A percentile compares a stretch with the other conserved stretches of the same genome.
These are phyloP conservation scores for Oncorhynchus tshawytscha DNA, from an alignment of 2,113 vertebrate species.

Conservation along the genomic window DNA sequence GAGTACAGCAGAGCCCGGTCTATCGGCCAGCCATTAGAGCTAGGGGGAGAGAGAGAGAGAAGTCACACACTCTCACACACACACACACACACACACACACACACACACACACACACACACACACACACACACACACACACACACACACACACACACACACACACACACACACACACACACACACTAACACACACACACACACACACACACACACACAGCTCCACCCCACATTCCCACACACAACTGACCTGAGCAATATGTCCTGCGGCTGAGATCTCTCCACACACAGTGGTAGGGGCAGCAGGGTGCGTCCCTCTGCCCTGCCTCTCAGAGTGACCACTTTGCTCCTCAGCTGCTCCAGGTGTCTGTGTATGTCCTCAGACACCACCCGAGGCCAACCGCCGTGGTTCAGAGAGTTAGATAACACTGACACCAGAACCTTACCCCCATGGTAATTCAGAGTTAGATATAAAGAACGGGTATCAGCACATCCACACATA, in stretches of 20 bases:
- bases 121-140: constrained; percentile 12
- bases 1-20: constrained; percentile 70
- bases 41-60: constrained; percentile 19
- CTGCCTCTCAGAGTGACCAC: constrained; percentile 62
- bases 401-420: constrained; percentile 66
- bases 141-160: not conserved
- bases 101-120: constrained; percentile 5
- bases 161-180: constrained; percentile 10
- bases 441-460: constrained; percentile 60
- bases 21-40: constrained; percentile 60
- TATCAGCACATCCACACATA: constrained; percentile 49
- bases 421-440: constrained; percentile 64
- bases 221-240: constrained; percentile 5
- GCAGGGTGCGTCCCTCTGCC: constrained; percentile 60
- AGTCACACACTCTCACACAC: constrained; percentile 9
- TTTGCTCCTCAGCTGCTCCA: constrained; percentile 66
- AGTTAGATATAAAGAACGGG: constrained; percentile 59
- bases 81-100: not conserved
- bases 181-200: not conserved
- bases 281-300: constrained; percentile 54
- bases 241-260: constrained; percentile 28
- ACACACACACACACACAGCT: constrained; percentile 1
- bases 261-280: constrained; percentile 42
- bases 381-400: constrained; percentile 65
- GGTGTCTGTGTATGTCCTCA: constrained; percentile 63